Evolutionary conservation across 2,113 vertebrate genomes (phyloP).

Genomic region (Struthidea cinerea): DNA sequence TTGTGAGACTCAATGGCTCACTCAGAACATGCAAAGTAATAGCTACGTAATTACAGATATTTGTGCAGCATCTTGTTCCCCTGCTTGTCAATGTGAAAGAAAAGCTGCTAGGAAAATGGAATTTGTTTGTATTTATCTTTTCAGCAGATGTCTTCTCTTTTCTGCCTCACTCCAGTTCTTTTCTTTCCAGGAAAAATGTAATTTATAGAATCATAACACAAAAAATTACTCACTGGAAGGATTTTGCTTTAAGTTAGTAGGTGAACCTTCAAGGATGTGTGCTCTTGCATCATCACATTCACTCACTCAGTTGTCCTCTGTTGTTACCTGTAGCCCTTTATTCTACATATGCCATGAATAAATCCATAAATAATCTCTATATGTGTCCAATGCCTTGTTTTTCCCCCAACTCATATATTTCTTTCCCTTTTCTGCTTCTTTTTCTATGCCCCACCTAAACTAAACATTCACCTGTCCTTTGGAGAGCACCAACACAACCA

Average conservation of each 20-base stretch:
- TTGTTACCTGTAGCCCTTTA: background rate
- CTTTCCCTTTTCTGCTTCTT: background rate
- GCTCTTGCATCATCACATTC: background rate
- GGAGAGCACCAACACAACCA: background rate
- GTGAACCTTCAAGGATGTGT: background rate
- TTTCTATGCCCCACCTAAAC: background rate
- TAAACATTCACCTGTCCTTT: background rate
- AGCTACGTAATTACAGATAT: background rate
- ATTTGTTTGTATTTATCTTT: constrained; percentile 23
- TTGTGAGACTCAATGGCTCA: rapidly evolving
- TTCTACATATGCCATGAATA: background rate
- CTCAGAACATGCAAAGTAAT: background rate
- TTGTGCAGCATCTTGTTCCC: background rate
- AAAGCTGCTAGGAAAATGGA: background rate
- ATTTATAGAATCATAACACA: background rate
- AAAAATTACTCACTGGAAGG: background rate
- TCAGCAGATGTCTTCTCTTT: background rate
- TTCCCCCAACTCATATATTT: background rate
- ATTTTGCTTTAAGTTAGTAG: background rate
- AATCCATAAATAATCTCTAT: background rate
- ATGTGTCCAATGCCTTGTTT: background rate
- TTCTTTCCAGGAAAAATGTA: background rate
- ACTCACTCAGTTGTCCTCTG: background rate
- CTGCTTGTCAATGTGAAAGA: constrained; percentile 1
- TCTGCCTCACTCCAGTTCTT: background rate